phyloP scores from a whole-genome alignment of 1,140 invertebrate genomes.

The Drosophila takahashii region DNA sequence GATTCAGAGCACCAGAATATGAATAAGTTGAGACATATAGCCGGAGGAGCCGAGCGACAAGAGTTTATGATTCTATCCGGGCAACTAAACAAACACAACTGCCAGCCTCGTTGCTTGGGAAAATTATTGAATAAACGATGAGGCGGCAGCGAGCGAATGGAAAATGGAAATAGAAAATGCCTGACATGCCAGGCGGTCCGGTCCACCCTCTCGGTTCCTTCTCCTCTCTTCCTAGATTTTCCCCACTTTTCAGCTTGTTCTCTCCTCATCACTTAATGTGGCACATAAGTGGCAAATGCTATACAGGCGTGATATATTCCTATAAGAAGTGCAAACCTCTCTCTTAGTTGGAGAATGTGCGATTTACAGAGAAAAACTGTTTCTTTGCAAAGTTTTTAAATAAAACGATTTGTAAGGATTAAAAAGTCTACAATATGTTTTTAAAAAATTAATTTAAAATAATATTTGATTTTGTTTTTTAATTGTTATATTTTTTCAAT shows the following conservation, averaged over 20 bases:
- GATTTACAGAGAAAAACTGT: constrained; percentile 6
- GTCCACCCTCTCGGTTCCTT: constrained; percentile 6
- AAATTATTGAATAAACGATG: constrained; percentile 66
- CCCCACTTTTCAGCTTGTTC: constrained; percentile 18
- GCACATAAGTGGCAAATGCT: constrained; percentile 45
- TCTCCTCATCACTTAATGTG: constrained; percentile 49
- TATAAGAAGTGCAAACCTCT: constrained; percentile 28
- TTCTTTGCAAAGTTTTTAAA: not conserved
- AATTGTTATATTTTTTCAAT: too few species aligned
- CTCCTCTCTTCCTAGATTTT: not conserved
- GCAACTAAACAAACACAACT: constrained; percentile 77
- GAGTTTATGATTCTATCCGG: constrained; percentile 61
- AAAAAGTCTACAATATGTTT: too few species aligned
- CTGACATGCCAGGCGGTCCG: constrained; percentile 35
- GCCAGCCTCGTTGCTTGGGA: constrained; percentile 48
- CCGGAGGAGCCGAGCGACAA: constrained; percentile 27
- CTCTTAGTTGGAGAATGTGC: constrained; percentile 15
- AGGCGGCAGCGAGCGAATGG: constrained; percentile 44
- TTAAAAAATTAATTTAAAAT: not conserved
- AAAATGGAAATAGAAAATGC: constrained; percentile 78
- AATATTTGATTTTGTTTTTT: not conserved
- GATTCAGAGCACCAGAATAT: constrained; percentile 18
- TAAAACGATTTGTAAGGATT: not conserved
- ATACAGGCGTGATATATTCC: constrained; percentile 42
- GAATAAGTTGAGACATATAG: constrained; percentile 9